Evolutionary conservation across 2,797 vertebrate genomes (phyloP).

Genomic region (Linurgus olivaceus): DNA sequence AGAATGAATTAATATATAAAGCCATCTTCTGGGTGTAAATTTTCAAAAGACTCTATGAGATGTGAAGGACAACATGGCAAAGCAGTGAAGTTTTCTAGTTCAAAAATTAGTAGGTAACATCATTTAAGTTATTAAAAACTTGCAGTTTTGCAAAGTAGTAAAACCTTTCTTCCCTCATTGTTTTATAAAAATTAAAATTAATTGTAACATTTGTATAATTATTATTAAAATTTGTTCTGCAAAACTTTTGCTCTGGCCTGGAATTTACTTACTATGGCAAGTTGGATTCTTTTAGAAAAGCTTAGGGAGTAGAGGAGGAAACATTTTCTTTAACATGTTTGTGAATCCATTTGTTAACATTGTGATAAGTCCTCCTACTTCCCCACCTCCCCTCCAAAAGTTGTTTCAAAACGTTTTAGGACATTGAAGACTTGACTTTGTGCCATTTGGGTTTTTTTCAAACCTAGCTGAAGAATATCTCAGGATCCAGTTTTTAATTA

Average conservation of each 20-base stretch:
- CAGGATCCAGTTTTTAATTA: not conserved
- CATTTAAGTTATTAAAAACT: not conserved
- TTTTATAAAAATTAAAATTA: not conserved
- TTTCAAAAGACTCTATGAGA: not conserved
- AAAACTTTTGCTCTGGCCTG: not conserved
- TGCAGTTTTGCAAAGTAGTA: not conserved
- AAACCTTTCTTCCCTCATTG: not conserved
- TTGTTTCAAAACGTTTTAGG: not conserved
- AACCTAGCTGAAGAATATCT: not conserved
- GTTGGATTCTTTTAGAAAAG: not conserved
- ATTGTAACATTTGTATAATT: not conserved
- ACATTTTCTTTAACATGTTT: not conserved
- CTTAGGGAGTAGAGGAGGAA: not conserved
- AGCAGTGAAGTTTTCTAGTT: not conserved
- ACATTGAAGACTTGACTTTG: not conserved
- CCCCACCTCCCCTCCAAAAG: not conserved
- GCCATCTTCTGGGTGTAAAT: not conserved
- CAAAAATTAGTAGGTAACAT: not conserved
- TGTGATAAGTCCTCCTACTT: not conserved
- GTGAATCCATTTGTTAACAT: not conserved
- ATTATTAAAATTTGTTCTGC: not conserved
- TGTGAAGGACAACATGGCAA: accelerated
- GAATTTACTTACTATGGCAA: not conserved
- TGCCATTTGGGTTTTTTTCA: not conserved
- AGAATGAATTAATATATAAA: not conserved